phyloP scores from a whole-genome alignment of 2,888 invertebrate species.

The Taphrorychus bicolor region DNA sequence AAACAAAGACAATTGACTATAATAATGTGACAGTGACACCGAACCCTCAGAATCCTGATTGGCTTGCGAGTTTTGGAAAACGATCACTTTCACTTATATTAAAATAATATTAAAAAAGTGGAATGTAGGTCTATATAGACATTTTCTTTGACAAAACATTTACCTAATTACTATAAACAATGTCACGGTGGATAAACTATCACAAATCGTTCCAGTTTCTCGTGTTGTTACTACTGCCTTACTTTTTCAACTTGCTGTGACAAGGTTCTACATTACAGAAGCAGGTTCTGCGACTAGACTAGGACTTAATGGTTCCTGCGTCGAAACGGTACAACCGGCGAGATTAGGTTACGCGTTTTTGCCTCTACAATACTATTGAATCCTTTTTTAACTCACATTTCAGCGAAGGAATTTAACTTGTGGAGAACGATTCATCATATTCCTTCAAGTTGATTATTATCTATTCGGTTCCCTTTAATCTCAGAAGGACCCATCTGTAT shows the following conservation, averaged over 20 bases:
- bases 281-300: constrained; percentile 37
- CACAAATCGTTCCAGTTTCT: constrained; percentile 24
- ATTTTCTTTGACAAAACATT: no score
- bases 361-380: neutral
- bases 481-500: neutral
- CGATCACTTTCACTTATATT: no score
- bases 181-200: constrained; percentile 16
- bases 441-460: neutral
- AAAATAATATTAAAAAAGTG: no score
- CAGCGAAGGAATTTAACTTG: neutral
- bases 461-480: neutral
- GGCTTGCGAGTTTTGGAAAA: no score
- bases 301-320: constrained; percentile 35
- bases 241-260: constrained; percentile 32
- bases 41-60: no score
- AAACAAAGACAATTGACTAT: no score
- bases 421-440: neutral
- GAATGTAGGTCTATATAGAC: no score
- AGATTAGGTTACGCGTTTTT: constrained; percentile 18
- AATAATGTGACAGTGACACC: no score
- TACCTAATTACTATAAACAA: no score
- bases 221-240: constrained; percentile 37
- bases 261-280: constrained; percentile 29
- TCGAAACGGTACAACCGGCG: constrained; percentile 25
- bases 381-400: neutral